phyloP scores from a whole-genome alignment of 1,140 invertebrate genomes.

The Drosophila sechellia region DNA sequence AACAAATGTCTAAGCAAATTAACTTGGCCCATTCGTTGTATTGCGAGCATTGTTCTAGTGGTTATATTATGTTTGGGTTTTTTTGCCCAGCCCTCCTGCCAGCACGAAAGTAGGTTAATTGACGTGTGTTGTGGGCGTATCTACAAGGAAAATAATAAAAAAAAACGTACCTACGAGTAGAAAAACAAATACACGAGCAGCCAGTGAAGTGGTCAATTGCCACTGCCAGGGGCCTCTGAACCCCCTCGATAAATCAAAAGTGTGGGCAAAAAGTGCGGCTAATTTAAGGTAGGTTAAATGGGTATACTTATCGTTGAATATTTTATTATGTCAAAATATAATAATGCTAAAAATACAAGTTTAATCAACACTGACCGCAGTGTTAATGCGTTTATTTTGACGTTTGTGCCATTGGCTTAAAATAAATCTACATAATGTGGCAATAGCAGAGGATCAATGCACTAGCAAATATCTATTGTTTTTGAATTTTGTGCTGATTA shows the following conservation, averaged over 20 bases:
- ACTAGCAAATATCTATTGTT: conserved; percentile 26
- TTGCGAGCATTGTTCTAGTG: conserved; percentile 35
- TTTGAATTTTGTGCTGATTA: conserved; percentile 25
- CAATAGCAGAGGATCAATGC: conserved; percentile 4
- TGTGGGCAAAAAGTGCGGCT: conserved; percentile 15
- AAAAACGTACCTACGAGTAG: conserved; percentile 26
- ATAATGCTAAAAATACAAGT: not conserved
- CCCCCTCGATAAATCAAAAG: conserved; percentile 2
- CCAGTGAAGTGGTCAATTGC: conserved; percentile 19
- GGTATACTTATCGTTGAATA: not conserved
- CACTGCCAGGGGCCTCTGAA: conserved; percentile 15
- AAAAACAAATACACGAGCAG: conserved; percentile 37
- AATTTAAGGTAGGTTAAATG: conserved; percentile 46
- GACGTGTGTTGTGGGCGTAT: conserved; percentile 61
- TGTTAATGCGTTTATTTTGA: not conserved
- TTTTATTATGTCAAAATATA: not conserved
- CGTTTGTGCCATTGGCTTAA: not conserved
- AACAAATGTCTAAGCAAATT: conserved; percentile 68
- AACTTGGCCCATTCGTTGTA: conserved; percentile 68
- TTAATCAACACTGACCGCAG: not conserved
- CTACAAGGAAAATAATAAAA: conserved; percentile 39
- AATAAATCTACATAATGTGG: conserved; percentile 12
- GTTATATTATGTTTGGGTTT: conserved; percentile 38
- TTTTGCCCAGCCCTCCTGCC: conserved; percentile 34
- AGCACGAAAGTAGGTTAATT: conserved; percentile 68